Conservation (phyloP, 2,113 vertebrate species). For the Notiomystis cincta region DNA sequence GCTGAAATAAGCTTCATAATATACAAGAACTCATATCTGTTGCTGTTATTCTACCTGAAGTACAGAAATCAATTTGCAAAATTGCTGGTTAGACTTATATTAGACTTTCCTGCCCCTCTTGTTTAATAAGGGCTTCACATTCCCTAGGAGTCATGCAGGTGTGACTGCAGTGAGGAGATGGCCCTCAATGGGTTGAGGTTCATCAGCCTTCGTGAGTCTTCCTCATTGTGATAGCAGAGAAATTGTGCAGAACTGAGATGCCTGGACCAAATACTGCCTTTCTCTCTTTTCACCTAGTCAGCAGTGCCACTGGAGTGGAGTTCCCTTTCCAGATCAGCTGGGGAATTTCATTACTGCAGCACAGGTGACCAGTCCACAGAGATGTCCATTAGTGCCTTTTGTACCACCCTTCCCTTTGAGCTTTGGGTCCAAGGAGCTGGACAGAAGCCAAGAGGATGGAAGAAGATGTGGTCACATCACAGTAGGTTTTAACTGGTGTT, state of each 20-base stretch:
- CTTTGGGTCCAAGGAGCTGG: neutral
- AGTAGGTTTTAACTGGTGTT: neutral
- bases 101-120: neutral
- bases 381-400: neutral
- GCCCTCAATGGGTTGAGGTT: accelerated
- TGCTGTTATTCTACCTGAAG: neutral
- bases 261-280: neutral
- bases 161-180: neutral
- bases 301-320: neutral
- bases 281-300: neutral
- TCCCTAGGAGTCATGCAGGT: neutral
- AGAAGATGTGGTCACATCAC: neutral
- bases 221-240: neutral
- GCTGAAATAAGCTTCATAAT: neutral
- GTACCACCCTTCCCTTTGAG: neutral
- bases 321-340: neutral
- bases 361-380: neutral
- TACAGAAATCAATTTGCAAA: neutral
- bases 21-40: neutral
- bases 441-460: neutral
- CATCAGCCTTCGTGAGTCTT: neutral
- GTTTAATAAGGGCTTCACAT: neutral
- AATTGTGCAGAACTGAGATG: neutral
- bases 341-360: neutral
- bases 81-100: neutral